These are phyloP conservation scores for Pantala flavescens DNA, from an alignment of 1,140 invertebrate species.

Conservation along the genomic window DNA sequence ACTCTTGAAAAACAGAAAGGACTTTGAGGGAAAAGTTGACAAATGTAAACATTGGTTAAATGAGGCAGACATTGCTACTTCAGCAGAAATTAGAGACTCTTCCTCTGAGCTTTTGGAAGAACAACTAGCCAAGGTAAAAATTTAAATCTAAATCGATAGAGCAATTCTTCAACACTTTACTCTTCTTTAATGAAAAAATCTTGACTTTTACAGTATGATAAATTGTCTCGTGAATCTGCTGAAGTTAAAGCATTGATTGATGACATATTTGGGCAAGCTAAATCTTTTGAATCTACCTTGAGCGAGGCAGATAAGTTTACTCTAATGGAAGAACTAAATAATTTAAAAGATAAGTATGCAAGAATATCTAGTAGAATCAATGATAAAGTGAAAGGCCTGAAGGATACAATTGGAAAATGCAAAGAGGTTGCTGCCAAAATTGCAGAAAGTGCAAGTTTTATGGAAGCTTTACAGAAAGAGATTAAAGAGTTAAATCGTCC, in stretches of 20 bases:
- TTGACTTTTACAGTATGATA: slow-evolving; percentile 49
- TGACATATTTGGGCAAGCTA: slow-evolving; percentile 64
- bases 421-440: slow-evolving; percentile 65
- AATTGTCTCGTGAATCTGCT: slow-evolving; percentile 62
- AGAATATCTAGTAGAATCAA: slow-evolving; percentile 61
- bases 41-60: slow-evolving; percentile 75
- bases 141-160: neutral
- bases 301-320: slow-evolving; percentile 73
- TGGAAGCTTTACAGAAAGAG: slow-evolving; percentile 69
- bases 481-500: slow-evolving; percentile 72
- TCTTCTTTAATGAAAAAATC: slow-evolving; percentile 10
- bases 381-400: slow-evolving; percentile 58
- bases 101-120: slow-evolving; percentile 72
- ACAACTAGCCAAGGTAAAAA: slow-evolving; percentile 58
- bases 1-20: slow-evolving; percentile 59
- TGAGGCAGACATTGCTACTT: slow-evolving; percentile 73
- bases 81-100: slow-evolving; percentile 62
- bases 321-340: slow-evolving; percentile 64
- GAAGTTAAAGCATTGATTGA: slow-evolving; percentile 57
- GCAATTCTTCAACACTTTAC: neutral
- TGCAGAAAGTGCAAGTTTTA: slow-evolving; percentile 65
- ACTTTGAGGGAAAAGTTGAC: slow-evolving; percentile 69
- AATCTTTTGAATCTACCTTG: slow-evolving; percentile 65
- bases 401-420: slow-evolving; percentile 64
- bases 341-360: slow-evolving; percentile 62